Base-by-base conservation (phyloP, 2,113 vertebrate species). In the Microcebus murinus region DNA sequence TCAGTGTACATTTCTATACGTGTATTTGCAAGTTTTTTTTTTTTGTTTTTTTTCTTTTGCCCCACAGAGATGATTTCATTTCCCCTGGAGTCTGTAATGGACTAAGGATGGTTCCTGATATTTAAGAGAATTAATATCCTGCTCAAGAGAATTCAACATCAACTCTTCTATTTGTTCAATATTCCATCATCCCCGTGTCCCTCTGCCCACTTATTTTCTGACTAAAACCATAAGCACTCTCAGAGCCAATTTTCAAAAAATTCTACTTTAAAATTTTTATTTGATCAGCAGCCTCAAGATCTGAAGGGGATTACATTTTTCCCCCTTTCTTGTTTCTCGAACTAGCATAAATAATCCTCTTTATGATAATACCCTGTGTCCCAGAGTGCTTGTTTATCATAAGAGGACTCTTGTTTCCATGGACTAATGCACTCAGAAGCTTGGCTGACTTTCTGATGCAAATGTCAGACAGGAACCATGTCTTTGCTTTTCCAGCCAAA, bases 271-370 rank as follows among this genome's bases (percentile, higher is more conserved):
- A 98, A 98, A 97, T 98, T 97, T 98, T 98, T 98, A 98, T 98
- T 98, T 98, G 97, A 98, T 98, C 98, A 98, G 81, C 98, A 98
- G 96, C 88, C 90, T 98, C 97, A 96, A 98, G 98, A 98, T 98
- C 97, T 97, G 97, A 98, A 98, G 96, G 97, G 97, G 94, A 98
- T 98, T 98, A 98, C 97, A 97, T 96, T 94, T 36, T 31, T 50
- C 95, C 76, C 70, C 36, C 81, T 96, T 96, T 95, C 48, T 98
- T 98, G 82, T 98, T 98, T 98, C 4, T 48, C 18, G 90, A 98
- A 98, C 95, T 42, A 98, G 97, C 98, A 98, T 98, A 98, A 99
- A 98, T 99, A 98, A 99, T 98, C 98, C 97, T 98, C 97, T 98
- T 98, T 98, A 97, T 55, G 97, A 98, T 98, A 98, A 98, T 97